Evolutionary conservation across 2,888 invertebrate genomes (phyloP), one percentile per base, ranked within the genome.

Genomic region (Nasonovia ribisnigri): DNA sequence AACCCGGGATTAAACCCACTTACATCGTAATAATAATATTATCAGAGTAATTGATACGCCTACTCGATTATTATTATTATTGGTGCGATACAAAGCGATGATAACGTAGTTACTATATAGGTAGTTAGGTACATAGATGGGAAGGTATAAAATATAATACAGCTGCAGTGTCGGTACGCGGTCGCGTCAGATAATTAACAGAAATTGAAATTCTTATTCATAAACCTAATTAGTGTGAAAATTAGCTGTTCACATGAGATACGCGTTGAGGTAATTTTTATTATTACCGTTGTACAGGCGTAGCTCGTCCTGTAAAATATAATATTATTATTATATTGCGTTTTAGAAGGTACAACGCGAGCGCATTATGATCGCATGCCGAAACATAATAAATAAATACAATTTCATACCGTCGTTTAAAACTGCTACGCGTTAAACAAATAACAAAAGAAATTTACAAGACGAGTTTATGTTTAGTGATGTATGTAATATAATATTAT

Each of bases 301-400:
- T 84, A 67, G 60, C n/a, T 67, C 60, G 60, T 67, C 54, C 16
- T 67, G 4, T 24, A 51, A 16, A 51, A 51, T 51, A 54, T 54
- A 54, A 24, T 24, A 24, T 24, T 54, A 54, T 24, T 46, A 24
- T 51, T 16, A 51, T 51, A n/a, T n/a, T n/a, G n/a, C n/a, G n/a
- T n/a, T n/a, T n/a, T n/a, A 16, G 10, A 8, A 84, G 11, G 84
- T 84, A 87, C 8, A n/a, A 87, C 87, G n/a, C 48, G n/a, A 16
- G n/a, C 36, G 67, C 87, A n/a, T 87, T 87, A 87, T 51, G 36
- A 36, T 87, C 87, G 87, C 87, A 87, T 51, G 87, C 87, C 24
- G 51, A 87, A 36, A 51, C 87, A n/a, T 36, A n/a, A 48, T 87
- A 87, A 87, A 87, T 46, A 51, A 87, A 87, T 87, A 48, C 87